A percentile compares a stretch with the other conserved stretches of the same genome.
Evolutionary conservation across 2,113 vertebrate species (phyloP).

Genomic region (Columba janthina): DNA sequence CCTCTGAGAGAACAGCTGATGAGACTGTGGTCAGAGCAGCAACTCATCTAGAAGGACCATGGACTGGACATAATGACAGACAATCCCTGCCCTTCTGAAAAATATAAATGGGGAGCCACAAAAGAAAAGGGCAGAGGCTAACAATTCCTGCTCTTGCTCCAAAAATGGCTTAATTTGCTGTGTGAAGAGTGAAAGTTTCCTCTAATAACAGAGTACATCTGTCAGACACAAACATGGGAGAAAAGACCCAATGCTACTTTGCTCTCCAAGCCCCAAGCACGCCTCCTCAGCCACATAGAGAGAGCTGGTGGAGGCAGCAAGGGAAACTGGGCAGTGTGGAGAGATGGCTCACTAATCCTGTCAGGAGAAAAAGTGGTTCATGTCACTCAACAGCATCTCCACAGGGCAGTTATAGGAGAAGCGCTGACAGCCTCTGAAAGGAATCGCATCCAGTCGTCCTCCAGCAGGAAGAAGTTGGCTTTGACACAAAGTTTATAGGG

Average conservation of each 20-base stretch:
- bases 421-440: constrained; percentile 64
- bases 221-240: not conserved
- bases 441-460: not conserved
- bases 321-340: not conserved
- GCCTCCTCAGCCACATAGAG: not conserved
- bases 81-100: not conserved
- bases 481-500: not conserved
- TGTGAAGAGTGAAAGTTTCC: not conserved
- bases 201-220: not conserved
- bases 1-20: not conserved
- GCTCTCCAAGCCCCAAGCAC: not conserved
- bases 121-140: not conserved
- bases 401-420: not conserved
- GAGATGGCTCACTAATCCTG: constrained; percentile 13
- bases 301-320: not conserved
- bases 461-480: constrained; percentile 27
- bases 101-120: not conserved
- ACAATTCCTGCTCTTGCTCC: not conserved
- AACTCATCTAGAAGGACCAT: not conserved
- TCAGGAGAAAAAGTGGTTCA: constrained; percentile 45
- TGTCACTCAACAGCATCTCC: constrained; percentile 67
- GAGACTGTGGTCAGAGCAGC: not conserved
- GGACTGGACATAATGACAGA: rapidly evolving
- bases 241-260: not conserved
- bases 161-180: not conserved